Evolutionary conservation across 2,888 invertebrate species (phyloP).

Genomic region (Ethmia dodecea): DNA sequence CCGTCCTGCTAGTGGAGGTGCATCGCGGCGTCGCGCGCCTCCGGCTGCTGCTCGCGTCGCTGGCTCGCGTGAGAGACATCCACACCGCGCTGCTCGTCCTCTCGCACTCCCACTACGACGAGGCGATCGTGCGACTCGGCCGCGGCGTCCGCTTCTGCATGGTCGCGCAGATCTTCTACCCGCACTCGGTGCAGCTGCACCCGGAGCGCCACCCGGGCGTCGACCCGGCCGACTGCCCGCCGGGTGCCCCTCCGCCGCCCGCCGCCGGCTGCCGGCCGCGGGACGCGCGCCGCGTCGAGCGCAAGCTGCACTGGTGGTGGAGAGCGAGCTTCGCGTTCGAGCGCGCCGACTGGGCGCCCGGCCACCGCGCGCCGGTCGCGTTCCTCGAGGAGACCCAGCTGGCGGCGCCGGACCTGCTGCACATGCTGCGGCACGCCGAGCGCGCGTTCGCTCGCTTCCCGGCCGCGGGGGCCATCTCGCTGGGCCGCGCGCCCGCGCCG

Average conservation of each 20-base stretch:
- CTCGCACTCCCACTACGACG: conserved; percentile 32
- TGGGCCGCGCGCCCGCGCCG: conserved; percentile 27
- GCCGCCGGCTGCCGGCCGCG: conserved; percentile 32
- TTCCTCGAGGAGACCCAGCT: conserved; percentile 40
- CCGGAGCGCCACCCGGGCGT: conserved; percentile 34
- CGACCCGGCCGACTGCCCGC: conserved; percentile 14
- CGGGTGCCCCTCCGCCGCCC: conserved; percentile 25
- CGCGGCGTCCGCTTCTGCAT: conserved; percentile 36
- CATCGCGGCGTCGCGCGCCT: conserved; percentile 28
- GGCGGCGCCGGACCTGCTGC: conserved; percentile 38
- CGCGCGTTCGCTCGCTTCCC: conserved; percentile 24
- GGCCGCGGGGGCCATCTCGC: conserved; percentile 29
- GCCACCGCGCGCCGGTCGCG: conserved; percentile 31
- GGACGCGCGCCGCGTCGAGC: conserved; percentile 29
- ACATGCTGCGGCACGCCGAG: conserved; percentile 30
- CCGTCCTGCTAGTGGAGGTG: conserved; percentile 31
- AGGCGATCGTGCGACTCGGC: conserved; percentile 28
- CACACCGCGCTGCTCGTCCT: conserved; percentile 23
- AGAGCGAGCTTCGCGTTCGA: conserved; percentile 38
- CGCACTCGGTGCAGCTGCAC: conserved; percentile 38
- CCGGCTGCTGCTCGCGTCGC: conserved; percentile 28
- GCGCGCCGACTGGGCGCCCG: conserved; percentile 20
- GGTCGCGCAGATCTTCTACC: conserved; percentile 47
- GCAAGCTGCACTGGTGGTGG: conserved; percentile 57
- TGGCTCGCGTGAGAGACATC: conserved; percentile 25